Evolutionary conservation across 1,140 invertebrate species (phyloP), one percentile per base, ranked within the genome.

Genomic region (Halyomorpha halys): DNA sequence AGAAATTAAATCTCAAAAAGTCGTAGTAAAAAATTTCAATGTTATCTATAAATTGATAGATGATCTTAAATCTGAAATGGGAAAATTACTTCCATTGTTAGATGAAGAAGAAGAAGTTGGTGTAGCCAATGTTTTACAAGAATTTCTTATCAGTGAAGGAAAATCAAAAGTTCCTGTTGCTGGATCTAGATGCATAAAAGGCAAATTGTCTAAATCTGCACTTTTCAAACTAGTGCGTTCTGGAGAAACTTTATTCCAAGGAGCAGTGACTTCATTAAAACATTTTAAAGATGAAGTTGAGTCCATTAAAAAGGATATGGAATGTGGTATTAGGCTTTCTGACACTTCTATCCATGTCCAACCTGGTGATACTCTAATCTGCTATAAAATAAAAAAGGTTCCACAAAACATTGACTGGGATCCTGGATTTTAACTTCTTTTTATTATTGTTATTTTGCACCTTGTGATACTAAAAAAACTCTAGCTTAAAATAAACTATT

Each of bases 31-130:
- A 70, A 68, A 78, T 44, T 83, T 84, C 73, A 95, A 94, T 75
- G 82, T 98, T 13, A 97, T 98, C 68, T 97, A 97, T 75, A 86
- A 87, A 70, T 76, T 97, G 47, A 82, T 97, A 13, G 92, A 97
- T 72, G 86, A 94, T 75, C 71, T 98, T 0, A 91, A 91, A 72
- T 77, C 82, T 59, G 85, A 92, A 75, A 82, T 97, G 19, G 86
- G 80, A 69, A 76, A 73, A n/a, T 77, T 80, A 70, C 76, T 97
- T 69, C 92, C 92, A 1, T 67, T 74, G 19, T 71, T 82, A 53
- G 79, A 86, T 65, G 79, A 83, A 19, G 91, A 97, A 75, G 86
- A 94, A 72, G 65, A 86, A 47, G 27, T 75, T 84, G 91, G 94
- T 5, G 86, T 94, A 80, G 94, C 93, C 3, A 84, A 83, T 69